Base-by-base conservation (phyloP, 35 echinoderm and acorn worm genomes). In the Heliocidaris tuberculata region DNA sequence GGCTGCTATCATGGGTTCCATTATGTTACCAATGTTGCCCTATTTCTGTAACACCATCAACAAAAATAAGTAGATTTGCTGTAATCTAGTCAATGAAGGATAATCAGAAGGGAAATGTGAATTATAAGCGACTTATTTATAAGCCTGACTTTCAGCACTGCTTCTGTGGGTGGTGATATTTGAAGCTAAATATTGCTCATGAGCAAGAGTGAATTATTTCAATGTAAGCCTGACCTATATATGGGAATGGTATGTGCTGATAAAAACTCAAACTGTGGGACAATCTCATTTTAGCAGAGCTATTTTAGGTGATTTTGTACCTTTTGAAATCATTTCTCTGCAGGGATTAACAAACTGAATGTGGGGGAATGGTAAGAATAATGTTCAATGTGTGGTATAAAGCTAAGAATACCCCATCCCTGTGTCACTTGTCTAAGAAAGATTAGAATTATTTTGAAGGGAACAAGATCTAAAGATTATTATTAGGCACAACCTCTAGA, bases 111-210 rank as follows among this genome's bases (percentile, higher is more conserved):
- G 65, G 65, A 78, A 78, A 78, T 78, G 15, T 78, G 65, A 78
- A 78, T 78, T 78, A 78, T 78, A 19, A 24, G 7, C 8, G 65
- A 78, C 65, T 78, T 78, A 78, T 78, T 78, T 78, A 78, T 78
- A 78, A 78, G 19, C 65, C 65, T 78, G 65, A 78, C 65, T 78
- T 78, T 78, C 65, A 78, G 27, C 65, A n/a, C 27, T 78, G 8
- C 65, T n/a, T 78, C 65, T 78, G 65, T 78, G 65, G 21, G 65
- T 78, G 65, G 65, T 78, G 65, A 78, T 24, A 78, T 78, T 78
- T 78, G 65, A 78, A 78, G 65, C 65, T 78, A 78, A 78, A 78
- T 78, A 78, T 78, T 78, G 65, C 65, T 78, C 65, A 78, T 78
- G 65, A 78, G 65, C 65, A 78, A 78, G 52, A 15, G 15, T 15